Conservation (phyloP, 1,140 invertebrate genomes). For the Thaumatotibia leucotreta region DNA sequence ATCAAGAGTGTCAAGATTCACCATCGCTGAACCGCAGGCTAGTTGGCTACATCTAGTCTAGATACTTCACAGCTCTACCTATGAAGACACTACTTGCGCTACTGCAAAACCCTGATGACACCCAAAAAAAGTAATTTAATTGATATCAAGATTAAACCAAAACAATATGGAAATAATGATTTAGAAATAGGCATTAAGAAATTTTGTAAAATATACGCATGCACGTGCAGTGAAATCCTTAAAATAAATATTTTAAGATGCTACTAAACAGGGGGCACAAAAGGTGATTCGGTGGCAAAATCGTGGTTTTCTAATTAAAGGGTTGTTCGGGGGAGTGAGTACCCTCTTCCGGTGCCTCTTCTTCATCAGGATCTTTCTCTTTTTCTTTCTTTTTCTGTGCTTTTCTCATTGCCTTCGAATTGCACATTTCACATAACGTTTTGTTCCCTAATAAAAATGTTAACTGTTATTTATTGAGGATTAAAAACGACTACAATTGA, state of each 20-base stretch:
- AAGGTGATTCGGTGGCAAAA: background rate
- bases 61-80: background rate
- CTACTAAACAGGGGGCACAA: background rate
- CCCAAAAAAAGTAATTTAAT: too few species aligned
- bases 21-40: too few species aligned
- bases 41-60: too few species aligned
- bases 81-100: background rate
- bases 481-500: background rate
- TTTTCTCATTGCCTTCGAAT: slow-evolving; percentile 83
- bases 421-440: slow-evolving; percentile 89
- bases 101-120: too few species aligned
- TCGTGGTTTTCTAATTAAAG: background rate
- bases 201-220: background rate
- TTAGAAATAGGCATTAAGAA: background rate
- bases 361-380: slow-evolving; percentile 72
- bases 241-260: background rate
- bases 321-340: slow-evolving; percentile 26
- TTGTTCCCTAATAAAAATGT: slow-evolving; percentile 84
- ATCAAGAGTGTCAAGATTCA: background rate
- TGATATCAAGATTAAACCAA: background rate
- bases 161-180: background rate
- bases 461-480: background rate
- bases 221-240: background rate
- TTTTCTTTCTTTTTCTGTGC: slow-evolving; percentile 80
- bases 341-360: slow-evolving; percentile 75